Evolutionary conservation across 2,797 vertebrate species (phyloP).

Genomic region (Onychomys leucogaster): DNA sequence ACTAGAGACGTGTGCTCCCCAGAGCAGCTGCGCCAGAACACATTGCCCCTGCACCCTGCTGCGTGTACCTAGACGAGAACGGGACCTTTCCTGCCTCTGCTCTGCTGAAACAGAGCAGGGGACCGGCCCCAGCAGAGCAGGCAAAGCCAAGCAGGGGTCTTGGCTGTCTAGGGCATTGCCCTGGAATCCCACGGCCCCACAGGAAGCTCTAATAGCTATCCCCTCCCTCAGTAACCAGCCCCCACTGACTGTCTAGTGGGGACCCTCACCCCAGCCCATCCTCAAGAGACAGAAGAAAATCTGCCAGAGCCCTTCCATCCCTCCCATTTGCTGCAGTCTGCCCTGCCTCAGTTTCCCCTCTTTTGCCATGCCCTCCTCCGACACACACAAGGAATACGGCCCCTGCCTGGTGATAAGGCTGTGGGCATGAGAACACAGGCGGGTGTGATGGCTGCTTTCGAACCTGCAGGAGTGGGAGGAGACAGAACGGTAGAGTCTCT

Average conservation of each 20-base stretch:
- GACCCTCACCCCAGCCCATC: background rate
- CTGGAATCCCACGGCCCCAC: background rate
- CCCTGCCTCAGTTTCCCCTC: background rate
- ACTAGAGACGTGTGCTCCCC: background rate
- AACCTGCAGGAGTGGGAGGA: background rate
- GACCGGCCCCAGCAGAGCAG: background rate
- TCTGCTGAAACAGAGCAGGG: background rate
- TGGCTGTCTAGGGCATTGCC: background rate
- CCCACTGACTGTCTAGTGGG: background rate
- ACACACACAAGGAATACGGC: background rate
- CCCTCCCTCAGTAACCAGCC: background rate
- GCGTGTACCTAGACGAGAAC: fast-evolving
- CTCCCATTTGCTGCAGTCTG: background rate
- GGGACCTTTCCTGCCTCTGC: background rate
- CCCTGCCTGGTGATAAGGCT: background rate
- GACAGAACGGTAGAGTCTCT: background rate
- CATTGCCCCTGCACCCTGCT: background rate
- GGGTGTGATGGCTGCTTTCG: fast-evolving
- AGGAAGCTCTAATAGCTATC: background rate
- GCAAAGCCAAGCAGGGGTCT: background rate
- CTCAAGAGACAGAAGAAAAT: background rate
- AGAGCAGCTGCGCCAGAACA: background rate
- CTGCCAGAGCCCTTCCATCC: background rate
- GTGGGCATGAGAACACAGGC: background rate
- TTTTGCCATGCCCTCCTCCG: no score